Conservation (phyloP, 2,888 invertebrate species). For the Dicyrtomina minuta region DNA sequence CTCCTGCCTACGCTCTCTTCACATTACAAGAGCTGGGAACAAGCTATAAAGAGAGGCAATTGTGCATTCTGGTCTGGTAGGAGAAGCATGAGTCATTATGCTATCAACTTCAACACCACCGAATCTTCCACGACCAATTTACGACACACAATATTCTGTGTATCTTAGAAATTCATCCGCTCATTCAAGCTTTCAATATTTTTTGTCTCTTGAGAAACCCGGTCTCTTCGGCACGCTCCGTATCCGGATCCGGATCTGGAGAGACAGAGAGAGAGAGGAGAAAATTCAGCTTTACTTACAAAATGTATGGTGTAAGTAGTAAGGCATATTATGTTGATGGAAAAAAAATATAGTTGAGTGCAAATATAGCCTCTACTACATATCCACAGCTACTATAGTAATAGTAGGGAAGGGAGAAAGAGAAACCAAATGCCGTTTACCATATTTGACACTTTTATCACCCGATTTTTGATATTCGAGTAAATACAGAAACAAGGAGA, state of each 20-base stretch:
- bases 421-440: background rate
- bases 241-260: background rate
- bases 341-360: too few species aligned
- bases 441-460: constrained; percentile 24
- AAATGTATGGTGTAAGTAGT: constrained; percentile 7
- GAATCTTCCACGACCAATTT: constrained; percentile 9
- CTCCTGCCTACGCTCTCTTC: too few species aligned
- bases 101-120: background rate
- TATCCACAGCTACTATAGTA: too few species aligned
- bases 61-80: too few species aligned
- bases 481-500: constrained; percentile 20
- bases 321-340: too few species aligned
- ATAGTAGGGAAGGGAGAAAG: background rate
- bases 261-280: background rate
- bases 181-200: constrained; percentile 18
- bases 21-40: too few species aligned
- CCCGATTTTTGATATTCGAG: constrained; percentile 1
- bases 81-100: too few species aligned
- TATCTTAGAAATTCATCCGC: constrained; percentile 27
- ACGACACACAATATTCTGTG: constrained; percentile 15
- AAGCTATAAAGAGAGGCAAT: too few species aligned
- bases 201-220: constrained; percentile 7
- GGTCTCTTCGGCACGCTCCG: constrained; percentile 9
- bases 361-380: constrained; percentile 12
- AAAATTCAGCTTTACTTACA: background rate